A percentile compares a stretch with the other conserved stretches of the same genome.
phyloP scores from a whole-genome alignment of 2,797 vertebrate genomes.

The Cichlasoma orientale region DNA sequence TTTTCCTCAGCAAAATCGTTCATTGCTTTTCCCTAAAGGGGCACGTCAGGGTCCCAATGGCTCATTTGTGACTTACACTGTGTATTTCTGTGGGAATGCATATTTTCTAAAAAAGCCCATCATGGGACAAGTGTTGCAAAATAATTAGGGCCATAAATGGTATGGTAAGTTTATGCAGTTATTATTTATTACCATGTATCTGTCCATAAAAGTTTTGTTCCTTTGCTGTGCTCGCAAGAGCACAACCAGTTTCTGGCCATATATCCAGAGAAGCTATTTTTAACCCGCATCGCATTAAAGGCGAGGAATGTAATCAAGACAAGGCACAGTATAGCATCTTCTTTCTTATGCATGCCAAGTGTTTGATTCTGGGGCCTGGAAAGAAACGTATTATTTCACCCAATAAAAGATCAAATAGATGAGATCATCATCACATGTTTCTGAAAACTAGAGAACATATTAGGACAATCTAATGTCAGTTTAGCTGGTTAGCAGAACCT shows the following conservation, averaged over 20 bases:
- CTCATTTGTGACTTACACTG: constrained; percentile 2
- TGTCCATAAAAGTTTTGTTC: not conserved
- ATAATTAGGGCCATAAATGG: not conserved
- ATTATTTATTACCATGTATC: not conserved
- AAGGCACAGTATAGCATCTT: not conserved
- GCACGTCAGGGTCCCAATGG: not conserved
- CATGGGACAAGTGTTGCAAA: not conserved
- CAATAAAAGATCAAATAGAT: not conserved
- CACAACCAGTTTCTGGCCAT: not conserved
- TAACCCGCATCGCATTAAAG: constrained; percentile 6
- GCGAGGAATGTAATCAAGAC: constrained; percentile 1
- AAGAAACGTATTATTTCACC: not conserved
- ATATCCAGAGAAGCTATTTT: constrained; percentile 15
- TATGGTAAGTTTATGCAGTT: not conserved
- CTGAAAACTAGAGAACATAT: not conserved
- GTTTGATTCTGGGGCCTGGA: not conserved
- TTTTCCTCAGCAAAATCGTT: constrained; percentile 40
- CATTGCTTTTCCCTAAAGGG: constrained; percentile 34
- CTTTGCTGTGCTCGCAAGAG: not conserved
- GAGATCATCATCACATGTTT: not conserved
- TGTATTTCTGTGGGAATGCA: constrained; percentile 14
- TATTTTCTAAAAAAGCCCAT: not conserved
- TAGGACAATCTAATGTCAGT: no score
- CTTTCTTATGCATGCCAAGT: not conserved
- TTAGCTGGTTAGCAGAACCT: no score